Conservation (phyloP, 1,140 invertebrate species). For the Cotesia vestalis region DNA sequence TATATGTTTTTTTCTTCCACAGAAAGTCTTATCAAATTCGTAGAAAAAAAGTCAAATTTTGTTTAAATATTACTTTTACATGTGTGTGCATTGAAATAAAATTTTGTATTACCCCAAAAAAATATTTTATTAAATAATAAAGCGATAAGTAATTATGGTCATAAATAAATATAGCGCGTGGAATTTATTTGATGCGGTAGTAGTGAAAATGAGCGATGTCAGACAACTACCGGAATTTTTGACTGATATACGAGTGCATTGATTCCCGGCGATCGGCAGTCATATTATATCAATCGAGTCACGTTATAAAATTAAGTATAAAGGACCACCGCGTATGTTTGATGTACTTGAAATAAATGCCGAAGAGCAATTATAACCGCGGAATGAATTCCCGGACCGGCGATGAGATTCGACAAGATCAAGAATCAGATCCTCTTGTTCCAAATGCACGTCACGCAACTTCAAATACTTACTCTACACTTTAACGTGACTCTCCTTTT, state of each 20-base stretch:
- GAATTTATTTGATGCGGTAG: neutral
- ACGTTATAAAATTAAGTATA: neutral
- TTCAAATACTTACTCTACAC: no score
- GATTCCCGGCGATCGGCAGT: neutral
- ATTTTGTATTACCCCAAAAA: no score
- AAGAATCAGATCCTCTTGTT: constrained; percentile 52
- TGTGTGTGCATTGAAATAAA: no score
- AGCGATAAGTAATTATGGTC: no score
- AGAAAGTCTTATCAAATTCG: no score
- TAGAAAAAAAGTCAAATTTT: no score
- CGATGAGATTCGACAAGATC: constrained; percentile 35
- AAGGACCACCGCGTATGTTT: constrained; percentile 27
- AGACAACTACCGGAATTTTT: constrained; percentile 22
- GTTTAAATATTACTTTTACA: no score
- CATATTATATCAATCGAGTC: neutral
- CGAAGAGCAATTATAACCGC: constrained; percentile 27
- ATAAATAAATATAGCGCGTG: no score
- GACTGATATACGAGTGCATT: neutral
- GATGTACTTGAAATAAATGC: constrained; percentile 1
- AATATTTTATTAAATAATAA: no score
- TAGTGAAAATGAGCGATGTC: constrained; percentile 5
- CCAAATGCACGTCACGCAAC: constrained; percentile 57
- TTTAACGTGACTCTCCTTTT: no score
- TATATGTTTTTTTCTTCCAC: no score
- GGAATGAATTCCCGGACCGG: constrained; percentile 11